Evolutionary conservation across 2,113 vertebrate species (phyloP).

Genomic region (Rynchops niger): DNA sequence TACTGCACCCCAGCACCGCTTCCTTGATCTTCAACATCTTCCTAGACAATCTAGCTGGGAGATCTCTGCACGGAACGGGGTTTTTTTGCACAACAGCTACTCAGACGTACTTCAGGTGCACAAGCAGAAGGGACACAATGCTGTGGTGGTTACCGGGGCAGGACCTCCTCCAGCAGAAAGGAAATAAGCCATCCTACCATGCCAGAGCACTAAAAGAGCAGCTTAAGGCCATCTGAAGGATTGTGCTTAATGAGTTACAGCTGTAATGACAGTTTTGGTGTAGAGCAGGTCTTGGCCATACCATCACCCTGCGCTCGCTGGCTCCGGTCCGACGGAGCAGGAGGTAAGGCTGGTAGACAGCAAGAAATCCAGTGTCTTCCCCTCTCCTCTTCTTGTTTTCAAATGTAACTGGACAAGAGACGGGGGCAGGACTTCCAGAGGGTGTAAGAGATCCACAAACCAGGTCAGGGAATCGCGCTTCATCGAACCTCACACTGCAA

Average conservation of each 20-base stretch:
- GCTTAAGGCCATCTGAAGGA: background rate
- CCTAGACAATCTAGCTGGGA: background rate
- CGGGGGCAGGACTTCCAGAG: accelerated
- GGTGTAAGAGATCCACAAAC: background rate
- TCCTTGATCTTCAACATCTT: background rate
- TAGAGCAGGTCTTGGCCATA: background rate
- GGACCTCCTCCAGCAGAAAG: no score
- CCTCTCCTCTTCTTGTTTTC: background rate
- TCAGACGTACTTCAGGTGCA: background rate
- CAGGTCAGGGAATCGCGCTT: accelerated
- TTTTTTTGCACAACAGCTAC: no score
- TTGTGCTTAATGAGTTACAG: background rate
- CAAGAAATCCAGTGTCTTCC: background rate
- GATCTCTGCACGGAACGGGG: accelerated
- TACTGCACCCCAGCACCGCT: background rate
- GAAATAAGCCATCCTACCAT: background rate
- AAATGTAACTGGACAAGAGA: background rate
- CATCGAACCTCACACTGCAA: background rate
- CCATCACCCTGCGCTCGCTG: background rate
- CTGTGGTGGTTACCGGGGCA: background rate
- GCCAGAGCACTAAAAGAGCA: background rate
- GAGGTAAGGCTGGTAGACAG: background rate
- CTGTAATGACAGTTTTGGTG: background rate
- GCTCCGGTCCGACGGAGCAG: background rate
- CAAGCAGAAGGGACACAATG: background rate